Evolutionary conservation across 2,797 vertebrate species (phyloP).

Genomic region (Oreortyx pictus): DNA sequence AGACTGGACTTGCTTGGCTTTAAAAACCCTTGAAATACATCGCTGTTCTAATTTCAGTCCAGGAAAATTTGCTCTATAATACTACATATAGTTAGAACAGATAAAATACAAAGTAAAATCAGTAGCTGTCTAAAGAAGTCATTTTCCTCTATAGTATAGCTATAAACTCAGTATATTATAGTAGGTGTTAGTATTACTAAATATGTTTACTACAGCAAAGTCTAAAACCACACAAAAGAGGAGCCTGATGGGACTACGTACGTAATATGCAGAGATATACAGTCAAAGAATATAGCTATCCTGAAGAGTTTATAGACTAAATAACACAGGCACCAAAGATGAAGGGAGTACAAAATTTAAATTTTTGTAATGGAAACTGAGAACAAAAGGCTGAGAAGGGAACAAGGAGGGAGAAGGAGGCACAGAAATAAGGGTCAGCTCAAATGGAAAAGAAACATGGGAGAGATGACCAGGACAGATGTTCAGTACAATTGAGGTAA

Average conservation of each 20-base stretch:
- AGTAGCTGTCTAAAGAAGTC: background rate
- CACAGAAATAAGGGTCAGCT: background rate
- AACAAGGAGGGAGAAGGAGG: background rate
- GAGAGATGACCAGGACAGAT: background rate
- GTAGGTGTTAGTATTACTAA: background rate
- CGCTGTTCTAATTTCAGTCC: background rate
- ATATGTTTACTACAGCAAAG: background rate
- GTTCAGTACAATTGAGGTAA: background rate
- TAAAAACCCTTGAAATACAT: background rate
- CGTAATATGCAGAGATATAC: background rate
- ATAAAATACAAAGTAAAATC: background rate
- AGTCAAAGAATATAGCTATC: background rate
- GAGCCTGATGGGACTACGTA: background rate
- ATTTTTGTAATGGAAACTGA: background rate
- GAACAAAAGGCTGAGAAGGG: background rate
- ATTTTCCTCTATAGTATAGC: background rate
- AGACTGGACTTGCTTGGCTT: background rate
- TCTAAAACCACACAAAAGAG: background rate
- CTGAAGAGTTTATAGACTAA: background rate
- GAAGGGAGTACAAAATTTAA: background rate
- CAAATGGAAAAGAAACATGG: background rate
- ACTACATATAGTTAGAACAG: background rate
- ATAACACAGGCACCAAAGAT: background rate
- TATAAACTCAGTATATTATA: constrained; percentile 9
- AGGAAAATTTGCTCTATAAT: background rate